phyloP scores from a whole-genome alignment of 30 jellyfish, hydroid and myxozoan species.

The Pelagia noctiluca region DNA sequence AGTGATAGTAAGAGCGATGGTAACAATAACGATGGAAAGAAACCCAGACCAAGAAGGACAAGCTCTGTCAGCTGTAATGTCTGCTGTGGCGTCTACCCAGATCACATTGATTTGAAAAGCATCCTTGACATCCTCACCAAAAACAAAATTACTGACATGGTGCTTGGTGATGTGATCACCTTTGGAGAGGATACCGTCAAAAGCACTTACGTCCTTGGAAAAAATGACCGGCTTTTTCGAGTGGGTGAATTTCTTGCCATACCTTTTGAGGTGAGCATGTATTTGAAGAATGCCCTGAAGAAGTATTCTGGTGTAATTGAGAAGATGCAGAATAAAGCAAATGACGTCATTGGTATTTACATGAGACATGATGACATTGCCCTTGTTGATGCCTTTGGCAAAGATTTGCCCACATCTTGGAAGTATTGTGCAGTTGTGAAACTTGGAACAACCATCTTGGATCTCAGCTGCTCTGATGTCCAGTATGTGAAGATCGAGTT shows the following conservation, averaged over 20 bases:
- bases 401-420: constrained; percentile 41
- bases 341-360: constrained; percentile 18
- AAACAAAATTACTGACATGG: neutral
- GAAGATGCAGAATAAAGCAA: constrained; percentile 20
- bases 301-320: constrained; percentile 10
- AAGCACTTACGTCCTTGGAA: constrained; percentile 44
- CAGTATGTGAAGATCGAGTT: constrained; percentile 21
- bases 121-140: constrained; percentile 7
- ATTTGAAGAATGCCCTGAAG: constrained; percentile 30
- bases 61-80: neutral
- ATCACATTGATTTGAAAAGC: constrained; percentile 9
- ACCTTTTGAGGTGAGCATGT: constrained; percentile 37
- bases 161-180: constrained; percentile 50
- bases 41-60: neutral
- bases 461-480: constrained; percentile 11
- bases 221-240: constrained; percentile 7
- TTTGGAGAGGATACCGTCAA: constrained; percentile 53
- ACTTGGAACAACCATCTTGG: constrained; percentile 11
- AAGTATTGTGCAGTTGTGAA: constrained; percentile 17
- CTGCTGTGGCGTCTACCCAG: constrained; percentile 55
- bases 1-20: constrained; percentile 37
- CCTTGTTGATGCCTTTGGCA: constrained; percentile 22
- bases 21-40: constrained; percentile 14
- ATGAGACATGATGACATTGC: constrained; percentile 39
- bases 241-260: constrained; percentile 30